phyloP scores from a whole-genome alignment of 2,888 invertebrate genomes.

The Polyommatus iphigenia region DNA sequence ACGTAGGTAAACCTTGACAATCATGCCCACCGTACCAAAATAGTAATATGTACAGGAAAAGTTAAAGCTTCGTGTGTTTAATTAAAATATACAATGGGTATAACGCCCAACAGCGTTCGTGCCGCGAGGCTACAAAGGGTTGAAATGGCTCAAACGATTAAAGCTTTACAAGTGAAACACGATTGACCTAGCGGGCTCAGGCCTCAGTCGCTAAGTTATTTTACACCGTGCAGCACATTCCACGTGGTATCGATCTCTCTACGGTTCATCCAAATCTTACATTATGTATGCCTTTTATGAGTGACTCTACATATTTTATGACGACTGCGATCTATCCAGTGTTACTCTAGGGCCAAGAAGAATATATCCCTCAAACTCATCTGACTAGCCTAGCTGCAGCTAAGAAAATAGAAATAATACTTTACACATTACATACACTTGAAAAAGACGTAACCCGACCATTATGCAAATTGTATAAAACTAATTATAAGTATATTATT shows the following conservation, averaged over 20 bases:
- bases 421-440: too few relatives aligned
- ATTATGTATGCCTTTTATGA: neutral
- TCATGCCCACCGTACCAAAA: neutral
- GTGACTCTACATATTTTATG: too few relatives aligned
- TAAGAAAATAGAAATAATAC: too few relatives aligned
- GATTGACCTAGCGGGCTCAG: neutral
- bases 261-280: neutral
- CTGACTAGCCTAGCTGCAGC: too few relatives aligned
- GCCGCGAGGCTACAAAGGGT: conserved; percentile 9
- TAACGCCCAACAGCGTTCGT: neutral
- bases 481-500: neutral
- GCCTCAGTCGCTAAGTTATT: neutral
- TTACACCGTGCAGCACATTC: neutral
- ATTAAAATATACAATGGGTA: neutral
- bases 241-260: neutral
- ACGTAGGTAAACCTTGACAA: neutral
- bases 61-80: neutral
- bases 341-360: too few relatives aligned
- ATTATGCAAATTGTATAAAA: neutral
- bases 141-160: conserved; percentile 1
- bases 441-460: too few relatives aligned
- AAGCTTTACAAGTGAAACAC: conserved; percentile 7
- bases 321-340: too few relatives aligned
- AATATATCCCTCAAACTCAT: too few relatives aligned
- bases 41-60: neutral